A percentile compares a stretch with the other conserved stretches of the same genome.
Evolutionary conservation across 2,888 invertebrate genomes (phyloP).

Genomic region (Rhingia rostrata): DNA sequence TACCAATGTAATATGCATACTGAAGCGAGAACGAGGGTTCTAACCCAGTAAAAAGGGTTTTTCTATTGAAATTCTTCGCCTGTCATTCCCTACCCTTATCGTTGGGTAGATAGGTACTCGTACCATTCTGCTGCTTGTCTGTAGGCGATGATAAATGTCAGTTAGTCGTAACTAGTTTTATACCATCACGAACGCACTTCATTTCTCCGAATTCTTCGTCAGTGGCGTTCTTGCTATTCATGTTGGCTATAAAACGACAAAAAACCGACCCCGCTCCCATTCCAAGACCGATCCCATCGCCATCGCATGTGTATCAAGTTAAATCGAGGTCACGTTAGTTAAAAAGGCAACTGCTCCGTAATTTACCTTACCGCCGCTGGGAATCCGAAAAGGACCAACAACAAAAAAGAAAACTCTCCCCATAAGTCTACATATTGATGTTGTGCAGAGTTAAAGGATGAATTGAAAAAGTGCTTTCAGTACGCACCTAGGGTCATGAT

Average conservation of each 20-base stretch:
- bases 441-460: background rate
- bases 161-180: conserved; percentile 69
- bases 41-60: conserved; percentile 44
- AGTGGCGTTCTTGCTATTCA: conserved; percentile 33
- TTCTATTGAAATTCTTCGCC: conserved; percentile 68
- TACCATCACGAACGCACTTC: conserved; percentile 66
- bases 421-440: background rate
- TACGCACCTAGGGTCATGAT: conserved; percentile 6
- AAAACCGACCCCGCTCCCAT: background rate
- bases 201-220: conserved; percentile 54
- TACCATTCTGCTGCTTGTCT: conserved; percentile 9
- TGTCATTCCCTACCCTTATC: conserved; percentile 52
- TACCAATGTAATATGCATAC: conserved; percentile 19
- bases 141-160: conserved; percentile 70
- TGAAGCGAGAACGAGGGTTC: background rate
- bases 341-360: conserved; percentile 54
- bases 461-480: background rate
- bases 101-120: conserved; percentile 25
- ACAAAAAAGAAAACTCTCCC: background rate
- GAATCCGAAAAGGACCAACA: background rate
- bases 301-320: conserved; percentile 49
- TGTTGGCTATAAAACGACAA: conserved; percentile 10
- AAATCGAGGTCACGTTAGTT: conserved; percentile 67
- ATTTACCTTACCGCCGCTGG: conserved; percentile 22
- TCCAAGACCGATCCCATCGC: background rate